Base-by-base conservation (phyloP, 2,113 vertebrate genomes). In the Pygathrix nemaeus region DNA sequence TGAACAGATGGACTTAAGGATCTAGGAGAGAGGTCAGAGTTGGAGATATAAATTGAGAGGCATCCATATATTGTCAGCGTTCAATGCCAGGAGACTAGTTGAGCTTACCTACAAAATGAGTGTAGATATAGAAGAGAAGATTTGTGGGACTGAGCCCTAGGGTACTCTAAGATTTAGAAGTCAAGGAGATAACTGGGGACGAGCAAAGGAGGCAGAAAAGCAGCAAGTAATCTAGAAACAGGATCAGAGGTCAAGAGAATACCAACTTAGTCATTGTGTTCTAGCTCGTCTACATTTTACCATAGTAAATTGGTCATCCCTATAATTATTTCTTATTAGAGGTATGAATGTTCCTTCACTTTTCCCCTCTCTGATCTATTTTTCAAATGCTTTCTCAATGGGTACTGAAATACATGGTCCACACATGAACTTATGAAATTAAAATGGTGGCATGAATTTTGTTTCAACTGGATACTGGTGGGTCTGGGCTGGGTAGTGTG, bases 391-490 rank as follows among this genome's bases (percentile, higher is more conserved):
- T 78, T 48, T 59, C 12, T 64, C 78, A 40, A 75, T 10, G n/a
- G 23, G 8, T 81, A 90, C 57, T 83, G 18, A 95, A 93, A 86
- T 88, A 45, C 14, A 64, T 76, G 25, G 35, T 25, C 7, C 20
- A 94, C 17, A 7, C 12, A 76, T 87, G 25, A 92, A 32, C 21
- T 96, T 38, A 96, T 27, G 16, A 94, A 97, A 89, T 91, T 75
- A 86, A 97, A 96, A 85, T 35, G 3, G 2, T 70, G 23, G 3
- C 25, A 72, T 86, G 43, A 79, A 25, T 82, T 96, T 84, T 38
- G 35, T 82, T 78, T 81, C 57, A 72, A 30, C 40, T 20, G 1
- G 38, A 70, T 38, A 91, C 20, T 72, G 8, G 61, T 87, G 4
- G 76, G 27, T 50, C 50, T 92, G 43, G 3, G 25, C 50, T 93